Conservation (phyloP, 2,797 vertebrate species). For the Molossus alvarezi region DNA sequence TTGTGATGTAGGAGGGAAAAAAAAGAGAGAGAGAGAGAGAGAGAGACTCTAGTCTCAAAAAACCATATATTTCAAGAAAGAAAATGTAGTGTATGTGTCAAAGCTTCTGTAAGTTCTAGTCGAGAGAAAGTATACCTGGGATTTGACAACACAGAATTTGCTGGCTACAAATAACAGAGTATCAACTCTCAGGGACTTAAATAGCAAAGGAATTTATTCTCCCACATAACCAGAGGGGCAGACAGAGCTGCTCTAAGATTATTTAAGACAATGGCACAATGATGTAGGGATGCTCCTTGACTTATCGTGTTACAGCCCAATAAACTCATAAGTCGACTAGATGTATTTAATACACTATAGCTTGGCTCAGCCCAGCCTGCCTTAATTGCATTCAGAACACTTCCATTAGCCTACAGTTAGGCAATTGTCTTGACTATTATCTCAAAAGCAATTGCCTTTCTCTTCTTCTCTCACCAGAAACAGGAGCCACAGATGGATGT, state of each 20-base stretch:
- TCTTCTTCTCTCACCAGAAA: background rate
- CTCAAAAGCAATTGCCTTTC: background rate
- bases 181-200: background rate
- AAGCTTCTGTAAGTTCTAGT: background rate
- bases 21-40: too few species aligned
- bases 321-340: background rate
- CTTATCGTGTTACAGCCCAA: background rate
- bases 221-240: background rate
- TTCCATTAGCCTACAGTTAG: background rate
- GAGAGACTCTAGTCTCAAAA: background rate
- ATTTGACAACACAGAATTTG: background rate
- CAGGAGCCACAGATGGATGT: background rate
- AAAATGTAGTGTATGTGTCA: background rate
- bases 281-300: background rate
- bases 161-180: background rate
- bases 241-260: background rate
- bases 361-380: background rate
- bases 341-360: background rate
- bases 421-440: background rate
- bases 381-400: background rate
- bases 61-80: background rate
- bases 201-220: background rate
- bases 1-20: background rate
- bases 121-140: background rate
- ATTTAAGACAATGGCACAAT: background rate